phyloP scores from a whole-genome alignment of 1,140 invertebrate genomes.

The Zophobas atratus region DNA sequence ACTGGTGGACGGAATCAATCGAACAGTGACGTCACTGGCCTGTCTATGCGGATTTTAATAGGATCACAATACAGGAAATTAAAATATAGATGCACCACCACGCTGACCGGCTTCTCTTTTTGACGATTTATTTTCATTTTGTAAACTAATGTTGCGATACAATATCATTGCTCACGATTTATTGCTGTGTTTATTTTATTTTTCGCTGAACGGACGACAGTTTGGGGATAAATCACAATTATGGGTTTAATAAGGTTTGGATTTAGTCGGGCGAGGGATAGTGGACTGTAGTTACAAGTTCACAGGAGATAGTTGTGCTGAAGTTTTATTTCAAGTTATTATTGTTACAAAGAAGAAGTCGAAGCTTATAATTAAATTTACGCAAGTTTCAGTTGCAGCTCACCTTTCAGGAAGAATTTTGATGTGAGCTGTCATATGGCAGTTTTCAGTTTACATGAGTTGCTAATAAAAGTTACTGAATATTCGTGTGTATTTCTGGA shows the following conservation, averaged over 20 bases:
- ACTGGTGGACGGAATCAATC: conserved; percentile 59
- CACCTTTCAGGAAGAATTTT: too few relatives aligned
- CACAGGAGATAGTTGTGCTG: too few relatives aligned
- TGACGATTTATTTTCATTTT: conserved; percentile 40
- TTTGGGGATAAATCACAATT: conserved; percentile 13
- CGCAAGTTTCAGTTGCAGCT: too few relatives aligned
- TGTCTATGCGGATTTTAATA: conserved; percentile 52
- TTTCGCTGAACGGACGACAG: background rate
- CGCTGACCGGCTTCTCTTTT: conserved; percentile 26
- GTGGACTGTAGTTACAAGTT: too few relatives aligned
- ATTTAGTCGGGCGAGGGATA: too few relatives aligned
- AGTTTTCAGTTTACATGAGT: too few relatives aligned
- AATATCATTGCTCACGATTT: conserved; percentile 16
- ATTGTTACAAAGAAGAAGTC: too few relatives aligned
- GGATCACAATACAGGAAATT: conserved; percentile 60
- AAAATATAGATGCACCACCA: conserved; percentile 52
- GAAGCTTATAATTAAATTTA: too few relatives aligned
- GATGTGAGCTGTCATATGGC: too few relatives aligned
- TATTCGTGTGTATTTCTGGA: too few relatives aligned
- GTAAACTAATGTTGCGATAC: conserved; percentile 21
- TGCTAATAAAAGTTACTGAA: too few relatives aligned
- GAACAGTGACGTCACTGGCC: conserved; percentile 55
- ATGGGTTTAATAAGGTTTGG: conserved; percentile 19
- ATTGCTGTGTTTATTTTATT: conserved; percentile 15
- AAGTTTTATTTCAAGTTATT: too few relatives aligned